These are phyloP conservation scores for Atta colombica DNA, from an alignment of 1,140 invertebrate genomes.

Conservation along the genomic window DNA sequence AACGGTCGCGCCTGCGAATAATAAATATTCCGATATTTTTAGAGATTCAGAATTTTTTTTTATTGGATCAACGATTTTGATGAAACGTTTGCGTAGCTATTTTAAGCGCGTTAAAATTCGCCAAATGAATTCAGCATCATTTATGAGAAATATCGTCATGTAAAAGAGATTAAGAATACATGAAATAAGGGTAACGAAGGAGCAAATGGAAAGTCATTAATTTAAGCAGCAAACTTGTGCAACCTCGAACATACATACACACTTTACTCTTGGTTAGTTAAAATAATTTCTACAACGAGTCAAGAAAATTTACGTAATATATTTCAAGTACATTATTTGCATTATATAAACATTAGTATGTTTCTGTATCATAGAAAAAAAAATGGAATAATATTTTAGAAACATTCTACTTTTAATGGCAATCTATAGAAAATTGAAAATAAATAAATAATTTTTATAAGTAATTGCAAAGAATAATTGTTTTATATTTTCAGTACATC, in stretches of 20 bases:
- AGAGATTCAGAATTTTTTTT: slow-evolving; percentile 41
- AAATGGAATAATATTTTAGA: not conserved
- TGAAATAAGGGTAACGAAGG: slow-evolving; percentile 17
- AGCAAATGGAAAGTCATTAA: slow-evolving; percentile 32
- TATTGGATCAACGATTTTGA: slow-evolving; percentile 24
- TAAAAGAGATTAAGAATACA: slow-evolving; percentile 30
- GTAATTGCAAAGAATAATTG: not conserved
- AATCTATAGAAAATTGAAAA: not conserved
- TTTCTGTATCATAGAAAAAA: not conserved
- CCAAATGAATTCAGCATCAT: not conserved
- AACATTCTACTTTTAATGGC: not conserved
- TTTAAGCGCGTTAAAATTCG: slow-evolving; percentile 35
- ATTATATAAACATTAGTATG: not conserved
- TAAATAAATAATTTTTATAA: not conserved
- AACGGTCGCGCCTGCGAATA: slow-evolving; percentile 53
- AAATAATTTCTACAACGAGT: slow-evolving; percentile 24
- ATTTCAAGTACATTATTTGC: slow-evolving; percentile 15
- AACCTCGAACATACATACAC: not conserved
- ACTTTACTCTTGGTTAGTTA: slow-evolving; percentile 10
- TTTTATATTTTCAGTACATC: not conserved
- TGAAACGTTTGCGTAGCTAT: slow-evolving; percentile 3
- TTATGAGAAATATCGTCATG: not conserved
- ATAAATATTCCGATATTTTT: slow-evolving; percentile 61
- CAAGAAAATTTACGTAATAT: not conserved
- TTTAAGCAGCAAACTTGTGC: slow-evolving; percentile 26